Evolutionary conservation across 2,113 vertebrate species (phyloP).

Genomic region (Puntigrus tetrazona): DNA sequence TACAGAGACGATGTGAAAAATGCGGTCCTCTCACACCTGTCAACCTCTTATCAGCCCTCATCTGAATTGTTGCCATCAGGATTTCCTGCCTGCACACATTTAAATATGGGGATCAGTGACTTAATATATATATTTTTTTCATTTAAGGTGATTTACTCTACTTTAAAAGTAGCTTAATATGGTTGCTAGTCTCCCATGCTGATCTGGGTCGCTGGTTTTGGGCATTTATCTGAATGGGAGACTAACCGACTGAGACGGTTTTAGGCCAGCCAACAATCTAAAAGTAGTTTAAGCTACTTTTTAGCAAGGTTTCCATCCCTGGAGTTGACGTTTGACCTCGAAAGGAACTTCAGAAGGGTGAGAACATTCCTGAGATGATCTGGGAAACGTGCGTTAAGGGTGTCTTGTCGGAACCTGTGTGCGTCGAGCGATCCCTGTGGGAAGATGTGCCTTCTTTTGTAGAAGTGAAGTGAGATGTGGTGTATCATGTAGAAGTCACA

Average conservation of each 20-base stretch:
- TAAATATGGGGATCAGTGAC: not conserved
- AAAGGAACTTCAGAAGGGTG: conserved; percentile 28
- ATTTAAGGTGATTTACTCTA: not conserved
- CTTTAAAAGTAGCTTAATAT: not conserved
- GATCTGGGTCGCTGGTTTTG: not conserved
- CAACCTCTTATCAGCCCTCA: not conserved
- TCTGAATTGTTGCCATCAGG: not conserved
- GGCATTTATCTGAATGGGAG: not conserved
- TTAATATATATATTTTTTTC: not conserved
- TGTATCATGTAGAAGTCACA: conserved; percentile 51
- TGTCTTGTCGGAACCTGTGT: conserved; percentile 50
- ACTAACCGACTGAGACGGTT: not conserved
- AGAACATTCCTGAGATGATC: conserved; percentile 42
- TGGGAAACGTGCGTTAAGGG: not conserved
- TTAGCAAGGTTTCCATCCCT: not conserved
- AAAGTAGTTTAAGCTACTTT: conserved; percentile 2
- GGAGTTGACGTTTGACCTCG: conserved; percentile 23
- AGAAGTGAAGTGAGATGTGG: not conserved
- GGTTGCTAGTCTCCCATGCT: not conserved
- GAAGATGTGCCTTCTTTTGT: conserved; percentile 8
- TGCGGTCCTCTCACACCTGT: conserved; percentile 13
- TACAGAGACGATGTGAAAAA: not conserved
- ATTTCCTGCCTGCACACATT: not conserved
- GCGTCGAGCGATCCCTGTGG: conserved; percentile 55
- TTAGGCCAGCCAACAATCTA: not conserved